phyloP scores from a whole-genome alignment of 2,797 vertebrate genomes.

The Crenuchus spilurus region DNA sequence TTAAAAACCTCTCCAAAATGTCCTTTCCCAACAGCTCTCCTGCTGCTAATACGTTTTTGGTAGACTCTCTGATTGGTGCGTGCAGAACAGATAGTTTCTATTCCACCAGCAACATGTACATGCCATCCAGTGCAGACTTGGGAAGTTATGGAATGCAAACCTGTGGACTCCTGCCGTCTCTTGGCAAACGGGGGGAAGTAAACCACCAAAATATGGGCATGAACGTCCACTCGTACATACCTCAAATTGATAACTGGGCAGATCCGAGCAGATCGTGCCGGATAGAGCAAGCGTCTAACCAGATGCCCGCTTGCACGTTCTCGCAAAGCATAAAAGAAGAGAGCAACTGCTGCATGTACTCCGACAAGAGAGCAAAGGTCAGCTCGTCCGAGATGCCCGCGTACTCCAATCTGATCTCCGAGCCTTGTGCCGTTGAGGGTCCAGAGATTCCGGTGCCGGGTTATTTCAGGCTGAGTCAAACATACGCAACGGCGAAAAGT shows the following conservation, averaged over 20 bases:
- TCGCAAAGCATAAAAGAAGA: constrained; percentile 98
- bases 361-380: constrained; percentile 96
- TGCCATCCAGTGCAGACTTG: constrained; percentile 95
- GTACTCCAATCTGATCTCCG: constrained; percentile 89
- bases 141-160: constrained; percentile 99
- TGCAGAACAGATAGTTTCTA: constrained; percentile 99
- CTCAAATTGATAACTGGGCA: constrained; percentile 98
- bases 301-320: constrained; percentile 95
- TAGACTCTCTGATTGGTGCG: constrained; percentile 97
- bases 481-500: constrained; percentile 92
- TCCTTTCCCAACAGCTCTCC: constrained; percentile 99
- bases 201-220: constrained; percentile 97
- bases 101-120: constrained; percentile 98
- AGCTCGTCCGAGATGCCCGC: constrained; percentile 88
- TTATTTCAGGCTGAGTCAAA: constrained; percentile 99
- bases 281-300: constrained; percentile 92
- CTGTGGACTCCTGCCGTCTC: constrained; percentile 99
- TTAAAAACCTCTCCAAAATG: constrained; percentile 95
- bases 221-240: constrained; percentile 98
- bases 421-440: constrained; percentile 90
- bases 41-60: constrained; percentile 96
- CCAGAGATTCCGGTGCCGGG: constrained; percentile 97
- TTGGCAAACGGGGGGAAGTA: constrained; percentile 95
- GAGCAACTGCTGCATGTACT: constrained; percentile 99
- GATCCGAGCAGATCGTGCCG: constrained; percentile 94